phyloP scores from a whole-genome alignment of 2,797 vertebrate species.

The Gallinago nigripennis region DNA sequence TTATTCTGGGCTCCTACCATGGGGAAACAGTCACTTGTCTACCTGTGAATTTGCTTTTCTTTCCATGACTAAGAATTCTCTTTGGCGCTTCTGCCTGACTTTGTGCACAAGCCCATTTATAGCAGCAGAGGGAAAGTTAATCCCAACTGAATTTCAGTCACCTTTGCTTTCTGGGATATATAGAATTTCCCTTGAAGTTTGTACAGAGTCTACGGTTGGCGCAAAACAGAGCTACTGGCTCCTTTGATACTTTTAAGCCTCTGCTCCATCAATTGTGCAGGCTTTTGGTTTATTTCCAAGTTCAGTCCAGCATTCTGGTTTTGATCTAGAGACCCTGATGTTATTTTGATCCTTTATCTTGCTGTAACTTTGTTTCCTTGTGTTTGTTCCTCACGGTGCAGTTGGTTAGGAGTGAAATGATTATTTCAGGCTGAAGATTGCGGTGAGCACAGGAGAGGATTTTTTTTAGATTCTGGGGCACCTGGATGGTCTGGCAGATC shows the following conservation, averaged over 20 bases:
- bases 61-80: neutral
- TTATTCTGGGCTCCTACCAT: neutral
- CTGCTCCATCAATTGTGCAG: slow-evolving; percentile 37
- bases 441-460: neutral
- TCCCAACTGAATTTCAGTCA: slow-evolving; percentile 29
- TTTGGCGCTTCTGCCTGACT: neutral
- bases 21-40: neutral
- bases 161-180: slow-evolving; percentile 41
- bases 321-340: slow-evolving; percentile 55
- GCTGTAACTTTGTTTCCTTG: slow-evolving; percentile 15
- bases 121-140: neutral
- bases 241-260: slow-evolving; percentile 54
- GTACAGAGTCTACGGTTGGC: neutral
- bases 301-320: slow-evolving; percentile 30
- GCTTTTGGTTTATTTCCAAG: slow-evolving; percentile 42
- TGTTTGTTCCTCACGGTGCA: neutral
- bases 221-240: neutral
- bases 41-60: neutral
- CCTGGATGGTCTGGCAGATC: neutral
- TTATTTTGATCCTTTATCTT: slow-evolving; percentile 60
- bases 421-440: neutral
- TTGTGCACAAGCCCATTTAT: neutral
- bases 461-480: neutral
- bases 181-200: slow-evolving; percentile 55
- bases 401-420: neutral